A percentile compares a stretch with the other conserved stretches of the same genome.
phyloP scores from a whole-genome alignment of 2,797 vertebrate species.

The Propithecus deckenii region DNA sequence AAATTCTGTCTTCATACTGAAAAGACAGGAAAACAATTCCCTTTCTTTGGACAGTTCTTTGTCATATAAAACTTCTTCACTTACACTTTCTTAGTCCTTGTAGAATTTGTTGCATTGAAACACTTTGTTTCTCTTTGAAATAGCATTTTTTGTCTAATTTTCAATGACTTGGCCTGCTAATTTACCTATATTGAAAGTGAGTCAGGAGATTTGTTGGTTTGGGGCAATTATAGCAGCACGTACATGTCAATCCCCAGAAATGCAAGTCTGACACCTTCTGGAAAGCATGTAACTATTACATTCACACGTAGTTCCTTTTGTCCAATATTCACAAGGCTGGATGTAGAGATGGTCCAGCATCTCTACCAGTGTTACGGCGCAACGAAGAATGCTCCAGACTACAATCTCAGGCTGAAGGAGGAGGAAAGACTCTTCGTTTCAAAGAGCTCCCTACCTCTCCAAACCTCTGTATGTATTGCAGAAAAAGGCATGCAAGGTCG shows the following conservation, averaged over 20 bases:
- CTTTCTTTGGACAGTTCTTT: slow-evolving; percentile 21
- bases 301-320: neutral
- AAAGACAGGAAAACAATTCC: neutral
- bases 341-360: too few species aligned
- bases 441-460: too few species aligned
- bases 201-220: neutral
- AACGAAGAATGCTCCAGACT: too few species aligned
- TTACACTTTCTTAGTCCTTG: slow-evolving; percentile 8
- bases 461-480: too few species aligned
- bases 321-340: neutral
- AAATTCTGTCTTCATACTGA: slow-evolving; percentile 14
- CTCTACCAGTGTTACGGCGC: too few species aligned
- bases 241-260: slow-evolving; percentile 36
- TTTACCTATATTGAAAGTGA: neutral
- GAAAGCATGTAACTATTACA: slow-evolving; percentile 4
- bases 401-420: too few species aligned
- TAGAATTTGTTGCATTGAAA: neutral
- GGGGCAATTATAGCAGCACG: neutral
- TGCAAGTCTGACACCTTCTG: slow-evolving; percentile 80
- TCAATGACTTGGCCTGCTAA: neutral
- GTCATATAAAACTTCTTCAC: neutral
- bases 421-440: too few species aligned
- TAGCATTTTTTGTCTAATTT: neutral
- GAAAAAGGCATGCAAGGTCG: too few species aligned
- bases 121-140: slow-evolving; percentile 13